phyloP scores from a whole-genome alignment of 2,113 vertebrate species.

The Gobiocypris rarus region DNA sequence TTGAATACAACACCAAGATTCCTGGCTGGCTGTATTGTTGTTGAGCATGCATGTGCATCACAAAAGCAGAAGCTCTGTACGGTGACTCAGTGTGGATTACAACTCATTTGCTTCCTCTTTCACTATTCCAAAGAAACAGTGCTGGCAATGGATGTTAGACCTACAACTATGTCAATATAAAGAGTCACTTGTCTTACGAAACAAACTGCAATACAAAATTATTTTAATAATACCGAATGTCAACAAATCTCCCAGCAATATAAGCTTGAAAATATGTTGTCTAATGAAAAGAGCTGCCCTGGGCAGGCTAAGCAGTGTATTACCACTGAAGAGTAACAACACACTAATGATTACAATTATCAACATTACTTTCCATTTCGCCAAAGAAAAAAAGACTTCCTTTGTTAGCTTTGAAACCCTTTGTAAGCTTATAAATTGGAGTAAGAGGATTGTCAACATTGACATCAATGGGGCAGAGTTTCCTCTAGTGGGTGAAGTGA shows the following conservation, averaged over 20 bases:
- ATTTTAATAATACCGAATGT: slow-evolving; percentile 12
- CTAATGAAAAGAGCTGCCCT: slow-evolving; percentile 17
- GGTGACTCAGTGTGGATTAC: not conserved
- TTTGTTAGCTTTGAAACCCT: slow-evolving; percentile 43
- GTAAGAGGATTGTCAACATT: slow-evolving; percentile 48
- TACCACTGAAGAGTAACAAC: slow-evolving; percentile 28
- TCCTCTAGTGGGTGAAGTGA: slow-evolving; percentile 55
- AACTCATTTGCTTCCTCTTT: slow-evolving; percentile 22
- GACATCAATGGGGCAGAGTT: slow-evolving; percentile 51
- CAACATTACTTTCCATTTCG: slow-evolving; percentile 11
- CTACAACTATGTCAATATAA: not conserved
- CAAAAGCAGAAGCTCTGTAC: not conserved
- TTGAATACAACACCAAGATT: not conserved
- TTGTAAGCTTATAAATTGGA: slow-evolving; percentile 52
- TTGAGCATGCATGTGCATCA: not conserved
- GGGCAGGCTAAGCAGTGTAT: slow-evolving; percentile 9
- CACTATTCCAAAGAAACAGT: not conserved
- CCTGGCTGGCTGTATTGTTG: not conserved
- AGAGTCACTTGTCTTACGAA: slow-evolving; percentile 1
- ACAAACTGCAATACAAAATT: not conserved
- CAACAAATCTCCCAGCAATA: slow-evolving; percentile 29
- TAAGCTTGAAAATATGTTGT: slow-evolving; percentile 9
- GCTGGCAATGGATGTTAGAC: not conserved
- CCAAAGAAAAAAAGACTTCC: not conserved
- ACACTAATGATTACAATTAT: slow-evolving; percentile 39